phyloP scores from a whole-genome alignment of 2,113 vertebrate genomes.

The Psilopogon haemacephalus region DNA sequence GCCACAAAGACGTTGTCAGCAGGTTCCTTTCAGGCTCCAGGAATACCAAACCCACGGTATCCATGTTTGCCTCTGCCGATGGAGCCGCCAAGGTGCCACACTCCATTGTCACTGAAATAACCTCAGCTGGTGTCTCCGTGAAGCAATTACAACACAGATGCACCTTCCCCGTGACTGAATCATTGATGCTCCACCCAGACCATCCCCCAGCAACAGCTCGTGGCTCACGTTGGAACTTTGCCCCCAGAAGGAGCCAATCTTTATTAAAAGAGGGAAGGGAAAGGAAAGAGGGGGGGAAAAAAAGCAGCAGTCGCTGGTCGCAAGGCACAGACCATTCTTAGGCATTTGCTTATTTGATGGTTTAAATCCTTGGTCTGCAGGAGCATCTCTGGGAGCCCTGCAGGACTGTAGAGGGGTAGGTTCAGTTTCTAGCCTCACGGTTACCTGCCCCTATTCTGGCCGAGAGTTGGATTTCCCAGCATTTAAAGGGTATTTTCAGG shows the following conservation, averaged over 20 bases:
- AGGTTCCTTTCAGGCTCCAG: not conserved
- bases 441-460: not conserved
- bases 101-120: not conserved
- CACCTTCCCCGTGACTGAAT: not conserved
- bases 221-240: not conserved
- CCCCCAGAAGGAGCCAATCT: not conserved
- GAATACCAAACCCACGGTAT: not conserved
- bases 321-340: no score
- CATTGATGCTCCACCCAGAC: not conserved
- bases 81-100: no score
- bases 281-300: no score
- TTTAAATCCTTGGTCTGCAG: not conserved
- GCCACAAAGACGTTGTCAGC: no score
- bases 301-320: no score
- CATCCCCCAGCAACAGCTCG: not conserved
- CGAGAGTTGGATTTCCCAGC: accelerated
- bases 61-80: no score
- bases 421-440: not conserved
- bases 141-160: not conserved
- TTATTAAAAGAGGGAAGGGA: not conserved
- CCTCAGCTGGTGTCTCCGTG: not conserved
- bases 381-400: accelerated
- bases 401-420: not conserved
- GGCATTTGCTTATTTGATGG: no score
- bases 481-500: not conserved